Percentiles rank a stretch among this genome's conserved stretches.
Conservation (phyloP, 1,140 invertebrate species). For the Bradysia coprophila region DNA sequence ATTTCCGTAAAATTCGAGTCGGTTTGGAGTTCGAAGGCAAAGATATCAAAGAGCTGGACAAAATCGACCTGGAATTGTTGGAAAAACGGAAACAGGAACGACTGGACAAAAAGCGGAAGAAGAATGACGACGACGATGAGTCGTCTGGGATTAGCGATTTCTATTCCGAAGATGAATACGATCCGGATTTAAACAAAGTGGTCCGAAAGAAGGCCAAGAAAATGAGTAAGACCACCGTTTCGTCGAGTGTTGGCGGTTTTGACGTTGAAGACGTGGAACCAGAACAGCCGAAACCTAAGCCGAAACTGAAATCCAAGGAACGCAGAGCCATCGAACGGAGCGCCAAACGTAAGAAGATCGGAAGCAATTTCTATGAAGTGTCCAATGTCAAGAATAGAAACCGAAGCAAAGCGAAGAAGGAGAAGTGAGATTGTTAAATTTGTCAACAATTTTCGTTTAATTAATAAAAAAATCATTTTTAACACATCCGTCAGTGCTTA, state of each 20-base stretch:
- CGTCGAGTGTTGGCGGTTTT: constrained; percentile 35
- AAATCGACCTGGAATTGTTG: constrained; percentile 29
- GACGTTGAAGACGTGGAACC: constrained; percentile 11
- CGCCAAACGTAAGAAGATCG: constrained; percentile 67
- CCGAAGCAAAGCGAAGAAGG: constrained; percentile 4
- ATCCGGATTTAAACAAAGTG: constrained; percentile 19
- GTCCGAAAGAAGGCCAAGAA: constrained; percentile 27
- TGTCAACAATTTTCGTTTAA: too few relatives aligned
- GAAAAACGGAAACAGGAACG: constrained; percentile 29
- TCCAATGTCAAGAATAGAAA: constrained; percentile 76
- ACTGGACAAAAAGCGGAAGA: constrained; percentile 16
- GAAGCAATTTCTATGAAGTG: constrained; percentile 83
- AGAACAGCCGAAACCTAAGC: constrained; percentile 8
- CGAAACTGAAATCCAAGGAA: constrained; percentile 55
- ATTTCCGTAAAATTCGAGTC: constrained; percentile 65
- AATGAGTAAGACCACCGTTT: constrained; percentile 32
- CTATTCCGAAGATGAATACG: constrained; percentile 37
- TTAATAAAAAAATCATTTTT: too few relatives aligned
- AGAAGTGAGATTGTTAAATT: too few relatives aligned
- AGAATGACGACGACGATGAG: constrained; percentile 16
- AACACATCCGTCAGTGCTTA: too few relatives aligned
- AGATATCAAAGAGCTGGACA: constrained; percentile 38
- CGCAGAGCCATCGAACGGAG: constrained; percentile 52
- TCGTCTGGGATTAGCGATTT: constrained; percentile 36
- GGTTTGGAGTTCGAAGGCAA: constrained; percentile 47